Evolutionary conservation across 2,888 invertebrate species (phyloP).

Genomic region (Phaonia tiefii): DNA sequence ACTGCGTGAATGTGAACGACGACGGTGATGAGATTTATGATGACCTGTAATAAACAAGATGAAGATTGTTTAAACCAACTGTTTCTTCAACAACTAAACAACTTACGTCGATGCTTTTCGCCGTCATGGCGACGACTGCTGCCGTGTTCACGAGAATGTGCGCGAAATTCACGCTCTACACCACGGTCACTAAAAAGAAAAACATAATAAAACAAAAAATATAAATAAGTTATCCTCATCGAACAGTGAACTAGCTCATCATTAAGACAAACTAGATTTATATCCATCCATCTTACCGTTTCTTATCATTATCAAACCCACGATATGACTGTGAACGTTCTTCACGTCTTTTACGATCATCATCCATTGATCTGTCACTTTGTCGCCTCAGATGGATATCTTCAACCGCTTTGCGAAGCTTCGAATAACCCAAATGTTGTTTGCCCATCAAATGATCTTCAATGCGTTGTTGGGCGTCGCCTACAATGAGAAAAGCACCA

Average conservation of each 20-base stretch:
- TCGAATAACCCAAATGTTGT: constrained; percentile 95
- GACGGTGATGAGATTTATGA: constrained; percentile 75
- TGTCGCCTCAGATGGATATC: constrained; percentile 85
- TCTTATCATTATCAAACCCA: constrained; percentile 70
- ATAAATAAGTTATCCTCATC: no score
- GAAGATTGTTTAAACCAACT: constrained; percentile 10
- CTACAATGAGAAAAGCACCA: constrained; percentile 99
- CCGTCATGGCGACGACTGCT: constrained; percentile 72
- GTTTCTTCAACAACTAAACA: constrained; percentile 20
- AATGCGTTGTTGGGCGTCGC: constrained; percentile 98
- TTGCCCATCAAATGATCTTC: constrained; percentile 99
- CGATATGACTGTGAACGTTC: constrained; percentile 71
- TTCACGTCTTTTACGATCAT: constrained; percentile 79
- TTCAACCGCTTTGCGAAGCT: constrained; percentile 86
- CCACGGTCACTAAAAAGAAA: constrained; percentile 69
- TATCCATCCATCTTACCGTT: constrained; percentile 72
- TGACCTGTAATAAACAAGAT: constrained; percentile 70
- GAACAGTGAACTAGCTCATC: no score
- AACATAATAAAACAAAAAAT: no score
- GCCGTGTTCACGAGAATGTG: constrained; percentile 74
- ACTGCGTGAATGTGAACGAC: constrained; percentile 74
- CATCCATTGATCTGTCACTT: constrained; percentile 84
- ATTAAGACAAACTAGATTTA: no score
- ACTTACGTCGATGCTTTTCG: constrained; percentile 76
- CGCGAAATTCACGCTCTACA: constrained; percentile 73